These are phyloP conservation scores for Boulengeromyrus knoepffleri DNA, from an alignment of 2,113 vertebrate genomes.

Conservation along the genomic window DNA sequence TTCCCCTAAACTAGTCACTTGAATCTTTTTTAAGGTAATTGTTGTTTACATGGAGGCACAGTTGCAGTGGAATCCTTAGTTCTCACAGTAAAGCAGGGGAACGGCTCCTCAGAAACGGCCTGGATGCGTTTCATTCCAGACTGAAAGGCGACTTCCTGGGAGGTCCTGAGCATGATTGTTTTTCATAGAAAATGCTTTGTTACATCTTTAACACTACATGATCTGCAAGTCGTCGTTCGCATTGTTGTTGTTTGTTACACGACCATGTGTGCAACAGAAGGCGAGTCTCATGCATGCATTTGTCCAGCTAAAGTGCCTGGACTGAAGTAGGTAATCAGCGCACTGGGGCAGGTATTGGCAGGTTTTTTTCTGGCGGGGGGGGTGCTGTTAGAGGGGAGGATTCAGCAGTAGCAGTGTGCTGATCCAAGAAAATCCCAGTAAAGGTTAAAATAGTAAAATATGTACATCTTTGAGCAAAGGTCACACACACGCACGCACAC, in stretches of 20 bases:
- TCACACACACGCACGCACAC: not conserved
- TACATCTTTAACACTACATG: conserved; percentile 8
- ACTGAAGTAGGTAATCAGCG: not conserved
- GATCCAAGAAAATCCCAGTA: not conserved
- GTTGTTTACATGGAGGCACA: not conserved
- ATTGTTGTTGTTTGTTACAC: not conserved
- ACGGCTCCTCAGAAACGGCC: conserved; percentile 47
- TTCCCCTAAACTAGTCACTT: conserved; percentile 46
- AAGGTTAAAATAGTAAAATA: not conserved
- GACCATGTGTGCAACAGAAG: not conserved
- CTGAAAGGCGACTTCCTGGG: conserved; percentile 51
- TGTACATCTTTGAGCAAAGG: not conserved
- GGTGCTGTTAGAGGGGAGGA: not conserved
- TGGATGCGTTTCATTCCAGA: conserved; percentile 50
- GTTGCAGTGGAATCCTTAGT: conserved; percentile 45
- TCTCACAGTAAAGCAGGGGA: conserved; percentile 55
- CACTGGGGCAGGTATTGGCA: not conserved
- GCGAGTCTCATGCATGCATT: not conserved
- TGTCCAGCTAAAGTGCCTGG: not conserved
- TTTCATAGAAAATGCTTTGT: conserved; percentile 34
- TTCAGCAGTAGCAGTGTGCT: not conserved
- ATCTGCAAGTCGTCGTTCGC: not conserved
- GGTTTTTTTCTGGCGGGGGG: not conserved
- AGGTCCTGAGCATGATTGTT: conserved; percentile 43
- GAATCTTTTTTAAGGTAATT: not conserved